phyloP scores from a whole-genome alignment of 2,888 invertebrate genomes.

The Drosophila paranaensis region DNA sequence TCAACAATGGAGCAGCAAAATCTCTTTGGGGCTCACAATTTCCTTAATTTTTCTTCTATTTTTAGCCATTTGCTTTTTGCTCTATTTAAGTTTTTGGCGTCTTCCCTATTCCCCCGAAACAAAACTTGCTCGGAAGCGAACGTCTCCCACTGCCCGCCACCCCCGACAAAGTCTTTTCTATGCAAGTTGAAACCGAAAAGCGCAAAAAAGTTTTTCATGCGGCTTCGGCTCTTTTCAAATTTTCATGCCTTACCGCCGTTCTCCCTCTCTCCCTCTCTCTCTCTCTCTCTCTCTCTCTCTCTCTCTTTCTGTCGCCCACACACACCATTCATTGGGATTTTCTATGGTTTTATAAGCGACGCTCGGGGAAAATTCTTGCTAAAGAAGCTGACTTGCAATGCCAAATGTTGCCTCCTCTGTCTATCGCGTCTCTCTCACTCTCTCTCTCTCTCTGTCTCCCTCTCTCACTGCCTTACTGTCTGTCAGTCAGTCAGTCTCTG shows the following conservation, averaged over 20 bases:
- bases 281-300: neutral
- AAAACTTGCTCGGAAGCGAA: slow-evolving; percentile 11
- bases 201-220: slow-evolving; percentile 65
- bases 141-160: neutral
- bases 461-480: slow-evolving; percentile 22
- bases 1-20: slow-evolving; percentile 35
- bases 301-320: neutral
- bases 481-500: slow-evolving; percentile 41
- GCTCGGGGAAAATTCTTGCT: slow-evolving; percentile 42
- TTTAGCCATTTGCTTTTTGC: slow-evolving; percentile 40
- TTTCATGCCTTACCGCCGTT: slow-evolving; percentile 26
- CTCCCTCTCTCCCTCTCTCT: neutral
- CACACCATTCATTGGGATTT: slow-evolving; percentile 55
- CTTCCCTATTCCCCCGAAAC: neutral
- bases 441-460: neutral
- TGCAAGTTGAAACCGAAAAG: slow-evolving; percentile 58
- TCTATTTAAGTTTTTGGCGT: slow-evolving; percentile 55
- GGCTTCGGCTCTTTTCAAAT: slow-evolving; percentile 65
- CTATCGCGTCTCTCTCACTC: neutral
- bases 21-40: slow-evolving; percentile 46
- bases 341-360: slow-evolving; percentile 58
- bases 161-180: neutral
- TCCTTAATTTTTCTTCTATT: slow-evolving; percentile 15
- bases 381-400: slow-evolving; percentile 57
- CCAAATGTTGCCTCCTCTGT: slow-evolving; percentile 6